These are phyloP conservation scores for Corvus hawaiiensis DNA, from an alignment of 2,113 vertebrate genomes.

Conservation along the genomic window DNA sequence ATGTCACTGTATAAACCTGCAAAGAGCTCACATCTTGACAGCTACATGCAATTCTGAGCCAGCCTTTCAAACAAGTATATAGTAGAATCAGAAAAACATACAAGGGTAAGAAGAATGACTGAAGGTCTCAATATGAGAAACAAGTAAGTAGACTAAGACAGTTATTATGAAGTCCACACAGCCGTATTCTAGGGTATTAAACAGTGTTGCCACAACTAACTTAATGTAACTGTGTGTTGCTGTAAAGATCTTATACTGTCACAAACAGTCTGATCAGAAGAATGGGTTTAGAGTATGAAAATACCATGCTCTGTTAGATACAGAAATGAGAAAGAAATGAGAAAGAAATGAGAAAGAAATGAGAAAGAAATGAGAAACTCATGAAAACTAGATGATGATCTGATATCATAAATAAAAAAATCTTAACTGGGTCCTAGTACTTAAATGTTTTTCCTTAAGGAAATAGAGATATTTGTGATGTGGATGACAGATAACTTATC, in stretches of 20 bases:
- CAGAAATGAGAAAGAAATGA: background rate
- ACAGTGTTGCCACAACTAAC: background rate
- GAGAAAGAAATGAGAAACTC: background rate
- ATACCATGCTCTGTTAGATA: background rate
- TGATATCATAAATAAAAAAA: background rate
- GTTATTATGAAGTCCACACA: background rate
- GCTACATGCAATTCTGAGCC: background rate
- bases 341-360: background rate
- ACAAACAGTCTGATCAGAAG: background rate
- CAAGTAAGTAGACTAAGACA: background rate
- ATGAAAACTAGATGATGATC: background rate
- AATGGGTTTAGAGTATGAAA: background rate
- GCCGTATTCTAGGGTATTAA: background rate
- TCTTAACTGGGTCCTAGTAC: background rate
- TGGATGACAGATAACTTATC: background rate
- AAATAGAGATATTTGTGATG: background rate
- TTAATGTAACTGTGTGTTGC: background rate
- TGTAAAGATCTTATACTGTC: background rate
- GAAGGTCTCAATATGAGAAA: background rate
- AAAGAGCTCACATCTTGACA: background rate
- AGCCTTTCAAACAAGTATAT: background rate
- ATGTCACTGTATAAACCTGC: background rate
- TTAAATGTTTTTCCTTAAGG: background rate
- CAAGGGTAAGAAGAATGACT: background rate
- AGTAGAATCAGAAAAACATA: background rate